phyloP scores from a whole-genome alignment of 1,140 invertebrate species.

The Drosophila funebris region DNA sequence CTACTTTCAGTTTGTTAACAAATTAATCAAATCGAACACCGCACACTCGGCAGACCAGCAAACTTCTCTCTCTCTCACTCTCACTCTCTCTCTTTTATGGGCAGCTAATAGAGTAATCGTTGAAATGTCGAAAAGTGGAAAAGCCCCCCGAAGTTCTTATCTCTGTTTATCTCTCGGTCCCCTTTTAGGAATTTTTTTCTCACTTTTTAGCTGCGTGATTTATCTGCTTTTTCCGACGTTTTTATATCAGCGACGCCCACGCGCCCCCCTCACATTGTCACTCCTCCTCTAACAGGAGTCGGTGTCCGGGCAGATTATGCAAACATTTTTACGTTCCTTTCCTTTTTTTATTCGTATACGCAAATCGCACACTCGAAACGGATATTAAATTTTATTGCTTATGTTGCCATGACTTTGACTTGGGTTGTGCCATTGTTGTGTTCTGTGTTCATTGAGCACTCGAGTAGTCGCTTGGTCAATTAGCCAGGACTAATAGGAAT shows the following conservation, averaged over 20 bases:
- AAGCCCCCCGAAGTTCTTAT: slow-evolving; percentile 57
- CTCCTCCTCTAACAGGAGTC: neutral
- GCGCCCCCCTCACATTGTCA: neutral
- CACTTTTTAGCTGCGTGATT: slow-evolving; percentile 72
- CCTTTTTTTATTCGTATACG: slow-evolving; percentile 32
- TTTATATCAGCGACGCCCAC: slow-evolving; percentile 44
- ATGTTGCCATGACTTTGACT: slow-evolving; percentile 69
- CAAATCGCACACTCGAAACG: slow-evolving; percentile 66
- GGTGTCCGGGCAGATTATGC: slow-evolving; percentile 59
- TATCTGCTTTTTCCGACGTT: slow-evolving; percentile 73
- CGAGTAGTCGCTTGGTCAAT: slow-evolving; percentile 69
- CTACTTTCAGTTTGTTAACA: slow-evolving; percentile 80
- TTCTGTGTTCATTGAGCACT: slow-evolving; percentile 69
- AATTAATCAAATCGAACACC: slow-evolving; percentile 80
- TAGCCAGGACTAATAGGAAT: slow-evolving; percentile 55
- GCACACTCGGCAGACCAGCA: slow-evolving; percentile 33
- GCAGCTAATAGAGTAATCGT: slow-evolving; percentile 67
- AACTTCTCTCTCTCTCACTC: neutral
- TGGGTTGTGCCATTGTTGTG: slow-evolving; percentile 41
- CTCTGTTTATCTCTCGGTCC: slow-evolving; percentile 41
- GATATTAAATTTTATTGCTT: slow-evolving; percentile 81
- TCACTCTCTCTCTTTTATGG: neutral
- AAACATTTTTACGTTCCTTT: slow-evolving; percentile 54
- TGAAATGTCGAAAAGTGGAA: slow-evolving; percentile 53
- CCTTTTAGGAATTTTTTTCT: slow-evolving; percentile 71